A percentile compares a stretch with the other conserved stretches of the same genome.
Conservation (phyloP, 1,140 invertebrate species). For the Solenopsis invicta region DNA sequence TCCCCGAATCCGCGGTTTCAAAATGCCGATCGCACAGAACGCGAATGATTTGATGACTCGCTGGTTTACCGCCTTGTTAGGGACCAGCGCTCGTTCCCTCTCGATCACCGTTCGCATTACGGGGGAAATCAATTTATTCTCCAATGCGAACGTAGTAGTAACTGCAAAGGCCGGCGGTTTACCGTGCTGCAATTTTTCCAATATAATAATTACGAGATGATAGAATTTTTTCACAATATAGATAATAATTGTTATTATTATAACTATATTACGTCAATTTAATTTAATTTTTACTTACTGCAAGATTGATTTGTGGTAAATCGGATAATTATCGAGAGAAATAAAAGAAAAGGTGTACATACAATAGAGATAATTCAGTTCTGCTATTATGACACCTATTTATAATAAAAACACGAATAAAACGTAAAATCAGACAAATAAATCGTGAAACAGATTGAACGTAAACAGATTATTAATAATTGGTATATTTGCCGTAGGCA, state of each 20-base stretch:
- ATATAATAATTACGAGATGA: background rate
- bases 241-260: background rate
- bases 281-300: background rate
- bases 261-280: no score
- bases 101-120: slow-evolving; percentile 30
- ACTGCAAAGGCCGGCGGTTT: background rate
- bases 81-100: slow-evolving; percentile 23
- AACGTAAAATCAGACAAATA: background rate
- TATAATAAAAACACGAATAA: slow-evolving; percentile 13
- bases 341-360: background rate
- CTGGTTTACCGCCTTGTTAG: slow-evolving; percentile 61
- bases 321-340: background rate
- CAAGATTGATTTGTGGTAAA: background rate
- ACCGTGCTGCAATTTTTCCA: background rate
- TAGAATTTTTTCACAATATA: background rate
- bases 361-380: background rate
- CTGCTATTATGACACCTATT: background rate
- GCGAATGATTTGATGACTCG: slow-evolving; percentile 62
- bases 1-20: slow-evolving; percentile 44
- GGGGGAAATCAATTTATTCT: slow-evolving; percentile 23
- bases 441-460: background rate
- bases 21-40: slow-evolving; percentile 53
- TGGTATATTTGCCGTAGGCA: no score
- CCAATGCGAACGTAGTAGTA: background rate
- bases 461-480: background rate